Evolutionary conservation across 2,797 vertebrate species (phyloP).

Genomic region (Cossypha polioptera): DNA sequence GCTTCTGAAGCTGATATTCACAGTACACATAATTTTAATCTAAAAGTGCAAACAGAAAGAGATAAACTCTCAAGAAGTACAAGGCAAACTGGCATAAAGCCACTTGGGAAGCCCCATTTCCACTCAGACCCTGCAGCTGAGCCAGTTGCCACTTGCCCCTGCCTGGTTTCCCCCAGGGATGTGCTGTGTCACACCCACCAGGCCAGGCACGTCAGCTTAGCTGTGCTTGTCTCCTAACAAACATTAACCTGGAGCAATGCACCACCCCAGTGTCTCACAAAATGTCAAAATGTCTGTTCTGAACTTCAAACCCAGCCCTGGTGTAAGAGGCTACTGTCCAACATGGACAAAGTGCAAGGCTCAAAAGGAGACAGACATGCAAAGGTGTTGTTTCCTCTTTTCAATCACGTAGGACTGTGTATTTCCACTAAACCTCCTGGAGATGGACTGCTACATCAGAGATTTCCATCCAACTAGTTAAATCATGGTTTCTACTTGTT

Average conservation of each 20-base stretch:
- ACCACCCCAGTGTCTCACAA: background rate
- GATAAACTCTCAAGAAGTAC: background rate
- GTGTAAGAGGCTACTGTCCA: background rate
- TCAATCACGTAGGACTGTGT: background rate
- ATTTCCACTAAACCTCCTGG: background rate
- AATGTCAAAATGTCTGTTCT: no score
- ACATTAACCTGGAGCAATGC: background rate
- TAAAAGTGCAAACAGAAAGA: background rate
- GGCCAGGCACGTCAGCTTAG: background rate
- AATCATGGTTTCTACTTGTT: background rate
- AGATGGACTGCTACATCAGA: background rate
- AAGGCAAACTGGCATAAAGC: background rate
- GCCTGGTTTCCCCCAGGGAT: no score
- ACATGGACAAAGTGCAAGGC: background rate
- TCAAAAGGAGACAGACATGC: background rate
- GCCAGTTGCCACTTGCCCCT: background rate
- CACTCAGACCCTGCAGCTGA: background rate
- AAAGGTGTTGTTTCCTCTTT: background rate
- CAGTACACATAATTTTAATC: rapidly evolving
- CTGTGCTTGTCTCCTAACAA: background rate
- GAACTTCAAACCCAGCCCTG: background rate
- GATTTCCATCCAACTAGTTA: background rate
- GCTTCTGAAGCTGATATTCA: background rate
- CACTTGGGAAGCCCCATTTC: background rate
- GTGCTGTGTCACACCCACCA: rapidly evolving